Conservation (phyloP, 2,113 vertebrate genomes). For the Rallus limicola region DNA sequence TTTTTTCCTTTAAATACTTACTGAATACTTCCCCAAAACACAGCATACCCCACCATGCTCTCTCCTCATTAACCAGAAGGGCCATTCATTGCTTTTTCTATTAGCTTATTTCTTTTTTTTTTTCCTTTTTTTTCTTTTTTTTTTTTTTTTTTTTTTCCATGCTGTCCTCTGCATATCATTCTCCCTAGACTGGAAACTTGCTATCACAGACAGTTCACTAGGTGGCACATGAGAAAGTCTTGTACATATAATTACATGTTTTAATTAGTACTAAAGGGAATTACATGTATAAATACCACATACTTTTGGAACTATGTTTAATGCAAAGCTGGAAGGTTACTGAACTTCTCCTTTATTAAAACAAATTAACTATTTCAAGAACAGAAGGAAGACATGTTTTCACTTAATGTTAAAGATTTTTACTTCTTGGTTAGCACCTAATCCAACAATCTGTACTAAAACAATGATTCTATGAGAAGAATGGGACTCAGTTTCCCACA, state of each 20-base stretch:
- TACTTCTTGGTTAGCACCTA: not conserved
- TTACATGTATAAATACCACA: conserved; percentile 11
- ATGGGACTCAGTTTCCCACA: not conserved
- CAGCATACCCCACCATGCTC: not conserved
- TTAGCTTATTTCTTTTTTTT: not conserved
- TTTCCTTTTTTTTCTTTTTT: not conserved
- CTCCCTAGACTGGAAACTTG: conserved; percentile 28
- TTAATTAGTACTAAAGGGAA: conserved; percentile 57
- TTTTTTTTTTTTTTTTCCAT: not conserved
- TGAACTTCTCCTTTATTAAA: not conserved
- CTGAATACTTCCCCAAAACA: not conserved
- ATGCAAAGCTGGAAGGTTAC: not conserved
- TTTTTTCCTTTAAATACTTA: not conserved
- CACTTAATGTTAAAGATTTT: not conserved
- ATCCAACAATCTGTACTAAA: not conserved
- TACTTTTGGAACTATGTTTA: not conserved
- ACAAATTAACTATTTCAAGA: not conserved
- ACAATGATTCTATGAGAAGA: not conserved
- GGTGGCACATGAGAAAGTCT: conserved; percentile 10
- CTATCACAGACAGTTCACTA: conserved; percentile 2
- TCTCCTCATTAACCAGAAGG: not conserved
- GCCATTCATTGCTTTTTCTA: not conserved
- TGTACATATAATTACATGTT: conserved; percentile 22
- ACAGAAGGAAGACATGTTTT: not conserved
- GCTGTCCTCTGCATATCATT: not conserved